Base-by-base conservation (phyloP, 1,140 invertebrate species). In the Drosophila erecta region DNA sequence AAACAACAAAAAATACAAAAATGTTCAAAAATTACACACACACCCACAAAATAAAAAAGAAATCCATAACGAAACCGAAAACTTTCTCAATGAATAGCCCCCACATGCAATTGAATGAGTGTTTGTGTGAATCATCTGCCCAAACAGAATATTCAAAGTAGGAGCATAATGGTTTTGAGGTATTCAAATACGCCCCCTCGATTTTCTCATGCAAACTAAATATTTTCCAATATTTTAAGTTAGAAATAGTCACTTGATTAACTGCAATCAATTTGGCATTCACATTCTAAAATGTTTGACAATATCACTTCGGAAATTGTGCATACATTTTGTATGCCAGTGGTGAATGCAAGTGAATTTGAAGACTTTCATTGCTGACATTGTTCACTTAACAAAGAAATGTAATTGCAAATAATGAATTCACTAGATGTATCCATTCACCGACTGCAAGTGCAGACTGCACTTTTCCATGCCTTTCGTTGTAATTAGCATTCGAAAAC, bases 11-110 rank as follows among this genome's bases (percentile, higher is more conserved):
- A 30, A 49, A 40, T 54, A 38, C 38, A 65, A 35, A 37, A 24
- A 50, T 44, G 17, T 40, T 47, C 17, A 43, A 37, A 37, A 57
- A 15, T 30, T 27, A 59, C 20, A 33, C 10, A 57, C 17, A 17
- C 17, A 17, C 17, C 17, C 17, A 22, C 41, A 49, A 62, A 38
- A 38, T 7, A 22, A 35, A 53, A 71, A 58, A 69, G 66, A 69
- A 70, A 70, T 49, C 27, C 64, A 70, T 57, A 70, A 56, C 57
- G 56, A 77, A 58, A 17, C 44, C 53, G 33, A 70, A 74, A 85
- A 86, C 80, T 84, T 84, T 84, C 76, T 79, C 81, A 84, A 84
- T 79, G 80, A 65, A 73, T 67, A 59, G 47, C 64, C 79, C 55
- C 43, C 54, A 71, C 58, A 58, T 75, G 55, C 75, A 53, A 66